phyloP scores from a whole-genome alignment of 92 coral and sea anemone species.

The Plumapathes pennacea region DNA sequence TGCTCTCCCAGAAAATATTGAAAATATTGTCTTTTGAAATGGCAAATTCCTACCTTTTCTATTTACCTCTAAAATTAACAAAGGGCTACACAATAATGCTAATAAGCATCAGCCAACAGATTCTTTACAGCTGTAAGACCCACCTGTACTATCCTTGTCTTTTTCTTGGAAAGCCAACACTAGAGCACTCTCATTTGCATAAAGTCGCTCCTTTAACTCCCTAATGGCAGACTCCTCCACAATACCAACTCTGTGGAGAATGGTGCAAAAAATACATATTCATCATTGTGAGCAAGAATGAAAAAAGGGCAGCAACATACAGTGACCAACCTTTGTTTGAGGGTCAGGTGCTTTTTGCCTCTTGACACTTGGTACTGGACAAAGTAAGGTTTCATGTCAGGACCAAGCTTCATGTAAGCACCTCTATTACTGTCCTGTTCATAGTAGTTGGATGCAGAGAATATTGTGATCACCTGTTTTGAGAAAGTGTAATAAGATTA shows the following conservation, averaged over 20 bases:
- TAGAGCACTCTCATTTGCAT: slow-evolving; percentile 76
- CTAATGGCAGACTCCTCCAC: slow-evolving; percentile 92
- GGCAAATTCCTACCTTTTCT: too few relatives aligned
- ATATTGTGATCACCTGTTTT: slow-evolving; percentile 84
- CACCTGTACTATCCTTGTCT: slow-evolving; percentile 84
- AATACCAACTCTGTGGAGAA: slow-evolving; percentile 68
- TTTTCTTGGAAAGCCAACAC: slow-evolving; percentile 71
- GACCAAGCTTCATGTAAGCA: slow-evolving; percentile 91
- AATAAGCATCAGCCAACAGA: too few relatives aligned
- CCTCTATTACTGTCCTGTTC: slow-evolving; percentile 97
- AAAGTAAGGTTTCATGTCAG: slow-evolving; percentile 89
- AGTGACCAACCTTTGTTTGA: slow-evolving; percentile 69
- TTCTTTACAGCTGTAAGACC: not conserved
- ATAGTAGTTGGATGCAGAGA: slow-evolving; percentile 97
- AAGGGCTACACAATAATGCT: too few relatives aligned
- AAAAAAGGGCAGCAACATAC: not conserved
- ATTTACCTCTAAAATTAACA: too few relatives aligned
- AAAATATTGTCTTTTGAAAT: too few relatives aligned
- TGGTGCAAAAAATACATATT: not conserved
- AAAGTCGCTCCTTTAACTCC: slow-evolving; percentile 75
- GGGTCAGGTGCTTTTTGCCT: slow-evolving; percentile 69
- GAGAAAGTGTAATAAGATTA: not conserved
- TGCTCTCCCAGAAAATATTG: too few relatives aligned
- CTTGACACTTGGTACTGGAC: slow-evolving; percentile 80
- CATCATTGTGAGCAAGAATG: not conserved